A percentile compares a stretch with the other conserved stretches of the same genome.
Conservation (phyloP, 2,113 vertebrate species). For the Irena cyanogastra region DNA sequence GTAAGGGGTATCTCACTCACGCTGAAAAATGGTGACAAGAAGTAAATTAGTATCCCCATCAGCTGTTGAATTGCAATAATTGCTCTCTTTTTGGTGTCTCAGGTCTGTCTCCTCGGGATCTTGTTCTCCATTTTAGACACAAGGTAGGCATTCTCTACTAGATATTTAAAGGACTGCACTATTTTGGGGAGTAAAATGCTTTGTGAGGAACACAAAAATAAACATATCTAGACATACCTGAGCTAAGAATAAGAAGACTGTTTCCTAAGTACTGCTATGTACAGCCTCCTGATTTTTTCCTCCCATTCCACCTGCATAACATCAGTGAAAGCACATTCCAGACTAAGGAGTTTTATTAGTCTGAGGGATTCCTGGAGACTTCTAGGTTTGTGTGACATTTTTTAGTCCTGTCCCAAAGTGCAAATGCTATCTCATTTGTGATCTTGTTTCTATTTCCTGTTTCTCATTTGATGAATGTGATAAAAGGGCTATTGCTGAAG, state of each 20-base stretch:
- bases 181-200: background rate
- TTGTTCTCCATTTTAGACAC: conserved; percentile 94
- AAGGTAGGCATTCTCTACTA: conserved; percentile 77
- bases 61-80: background rate
- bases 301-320: background rate
- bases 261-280: background rate
- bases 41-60: background rate
- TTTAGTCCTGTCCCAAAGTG: background rate
- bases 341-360: background rate
- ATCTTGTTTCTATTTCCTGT: background rate
- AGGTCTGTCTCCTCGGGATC: conserved; percentile 95
- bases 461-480: background rate
- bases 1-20: background rate
- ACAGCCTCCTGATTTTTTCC: background rate
- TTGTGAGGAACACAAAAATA: background rate
- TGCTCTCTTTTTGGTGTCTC: conserved; percentile 27
- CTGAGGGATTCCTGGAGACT: background rate
- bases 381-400: background rate
- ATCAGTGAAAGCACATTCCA: background rate
- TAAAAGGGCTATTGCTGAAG: background rate
- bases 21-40: background rate
- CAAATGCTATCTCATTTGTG: background rate
- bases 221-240: background rate
- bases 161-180: background rate
- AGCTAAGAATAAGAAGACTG: background rate